Evolutionary conservation across 2,888 invertebrate genomes (phyloP), one percentile per base, ranked within the genome.

Genomic region (Drosophila bunnanda): DNA sequence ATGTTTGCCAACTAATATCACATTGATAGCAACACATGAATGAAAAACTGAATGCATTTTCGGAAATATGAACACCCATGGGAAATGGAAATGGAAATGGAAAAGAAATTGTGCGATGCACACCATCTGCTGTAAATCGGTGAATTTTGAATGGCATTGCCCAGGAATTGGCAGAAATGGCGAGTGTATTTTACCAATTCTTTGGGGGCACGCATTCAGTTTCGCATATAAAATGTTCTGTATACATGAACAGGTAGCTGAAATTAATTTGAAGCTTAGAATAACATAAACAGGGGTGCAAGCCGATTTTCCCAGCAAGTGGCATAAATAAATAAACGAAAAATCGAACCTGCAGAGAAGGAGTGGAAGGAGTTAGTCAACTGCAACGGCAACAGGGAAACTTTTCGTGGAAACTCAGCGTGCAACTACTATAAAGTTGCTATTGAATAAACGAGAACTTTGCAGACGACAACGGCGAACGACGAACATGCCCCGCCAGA

Each of bases 361-460:
- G 50, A 2, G 50, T 13, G 9, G 32, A 13, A 32, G 32, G 50
- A 54, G 44, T 38, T 68, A 17, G 39, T 53, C 66, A 54, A 64
- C 62, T 64, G 66, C 39, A 54, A 28, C 20, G 30, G 44, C 43
- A 53, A 52, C 53, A 46, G 50, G 15, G 38, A 12, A 67, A 68
- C 68, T 67, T 65, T 50, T 8, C 10, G 34, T 25, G 30, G 8
- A 62, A 62, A 34, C 34, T 61, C 30, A 7, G 44, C 25, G 25
- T 9, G 12, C 12, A 39, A 4, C n/a, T n/a, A n/a, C n/a, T n/a
- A 65, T 15, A 71, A 72, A 72, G 22, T 69, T 60, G 25, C 39
- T 54, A 73, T 74, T 32, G 53, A 72, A 73, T 73, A 38, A 52
- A n/a, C 39, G 62, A 48, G 74, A 74, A 74, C 41, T 66, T 75